Percentiles rank a stretch among this genome's conserved stretches.
Conservation (phyloP, 1,140 invertebrate species). For the Brachionus calyciflorus region DNA sequence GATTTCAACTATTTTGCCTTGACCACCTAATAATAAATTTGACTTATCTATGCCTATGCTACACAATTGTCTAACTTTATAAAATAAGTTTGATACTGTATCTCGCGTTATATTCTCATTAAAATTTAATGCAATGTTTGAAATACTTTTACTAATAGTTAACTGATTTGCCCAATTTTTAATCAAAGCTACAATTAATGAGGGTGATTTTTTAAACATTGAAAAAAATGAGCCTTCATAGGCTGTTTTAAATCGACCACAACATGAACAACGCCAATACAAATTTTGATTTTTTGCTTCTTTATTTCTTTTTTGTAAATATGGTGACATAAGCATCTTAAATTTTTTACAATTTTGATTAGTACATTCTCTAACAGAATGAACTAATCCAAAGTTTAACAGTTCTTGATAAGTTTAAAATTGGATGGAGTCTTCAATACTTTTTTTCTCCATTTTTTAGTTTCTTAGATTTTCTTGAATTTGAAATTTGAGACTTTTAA, state of each 20-base stretch:
- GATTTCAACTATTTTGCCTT: too few relatives aligned
- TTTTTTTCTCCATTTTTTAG: neutral
- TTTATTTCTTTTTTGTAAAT: neutral
- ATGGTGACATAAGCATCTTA: neutral
- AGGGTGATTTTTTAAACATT: constrained; percentile 11
- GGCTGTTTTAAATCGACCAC: neutral
- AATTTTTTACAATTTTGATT: neutral
- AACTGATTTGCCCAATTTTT: neutral
- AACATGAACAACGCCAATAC: constrained; percentile 1
- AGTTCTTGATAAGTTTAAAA: neutral
- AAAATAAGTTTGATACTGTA: too few relatives aligned
- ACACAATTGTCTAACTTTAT: neutral
- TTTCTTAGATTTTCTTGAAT: too few relatives aligned
- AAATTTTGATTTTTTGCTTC: neutral
- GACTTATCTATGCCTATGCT: neutral
- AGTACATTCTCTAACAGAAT: neutral
- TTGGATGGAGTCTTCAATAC: neutral
- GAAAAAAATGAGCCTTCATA: constrained; percentile 5
- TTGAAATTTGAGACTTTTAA: too few relatives aligned
- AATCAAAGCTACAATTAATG: neutral
- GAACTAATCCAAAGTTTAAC: neutral
- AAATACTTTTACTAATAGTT: constrained; percentile 2
- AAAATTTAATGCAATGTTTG: neutral
- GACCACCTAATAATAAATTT: neutral
- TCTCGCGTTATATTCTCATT: neutral